Conservation (phyloP, 2,797 vertebrate species). For the Lepus townsendii region DNA sequence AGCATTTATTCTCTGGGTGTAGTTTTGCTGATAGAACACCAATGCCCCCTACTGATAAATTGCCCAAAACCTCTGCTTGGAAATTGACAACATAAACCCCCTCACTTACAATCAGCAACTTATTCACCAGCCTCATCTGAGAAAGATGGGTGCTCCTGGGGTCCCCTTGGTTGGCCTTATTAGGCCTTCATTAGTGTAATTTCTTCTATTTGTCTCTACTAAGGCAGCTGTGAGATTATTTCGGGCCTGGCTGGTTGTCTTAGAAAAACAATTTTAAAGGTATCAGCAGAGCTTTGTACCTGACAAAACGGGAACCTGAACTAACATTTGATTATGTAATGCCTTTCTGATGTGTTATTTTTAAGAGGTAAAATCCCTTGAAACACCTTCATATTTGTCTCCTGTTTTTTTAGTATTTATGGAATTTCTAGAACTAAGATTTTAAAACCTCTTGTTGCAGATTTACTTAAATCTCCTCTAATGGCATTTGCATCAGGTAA, state of each 20-base stretch:
- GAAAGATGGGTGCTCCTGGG: not conserved
- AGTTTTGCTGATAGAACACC: slow-evolving; percentile 70
- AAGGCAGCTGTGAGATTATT: slow-evolving; percentile 63
- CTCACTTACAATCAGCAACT: not conserved
- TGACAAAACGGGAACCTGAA: slow-evolving; percentile 67
- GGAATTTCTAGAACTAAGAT: not conserved
- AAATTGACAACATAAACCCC: slow-evolving; percentile 14
- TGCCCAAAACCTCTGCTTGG: slow-evolving; percentile 11
- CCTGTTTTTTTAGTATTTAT: slow-evolving; percentile 39
- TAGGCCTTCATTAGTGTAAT: slow-evolving; percentile 65
- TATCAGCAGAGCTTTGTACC: slow-evolving; percentile 65
- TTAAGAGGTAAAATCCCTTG: not conserved
- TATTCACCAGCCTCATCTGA: slow-evolving; percentile 44
- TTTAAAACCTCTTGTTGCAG: slow-evolving; percentile 20
- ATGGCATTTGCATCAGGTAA: not conserved
- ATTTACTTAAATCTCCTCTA: slow-evolving; percentile 8
- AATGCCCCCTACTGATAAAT: slow-evolving; percentile 85
- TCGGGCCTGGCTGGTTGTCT: slow-evolving; percentile 66
- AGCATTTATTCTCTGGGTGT: slow-evolving; percentile 39
- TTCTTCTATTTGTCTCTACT: slow-evolving; percentile 66
- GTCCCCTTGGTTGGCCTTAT: slow-evolving; percentile 51
- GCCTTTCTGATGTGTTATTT: slow-evolving; percentile 45
- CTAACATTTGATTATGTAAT: slow-evolving; percentile 71
- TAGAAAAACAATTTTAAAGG: slow-evolving; percentile 74
- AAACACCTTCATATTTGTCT: slow-evolving; percentile 57